Base-by-base conservation (phyloP, 2,888 invertebrate genomes). In the Protonemura montana region DNA sequence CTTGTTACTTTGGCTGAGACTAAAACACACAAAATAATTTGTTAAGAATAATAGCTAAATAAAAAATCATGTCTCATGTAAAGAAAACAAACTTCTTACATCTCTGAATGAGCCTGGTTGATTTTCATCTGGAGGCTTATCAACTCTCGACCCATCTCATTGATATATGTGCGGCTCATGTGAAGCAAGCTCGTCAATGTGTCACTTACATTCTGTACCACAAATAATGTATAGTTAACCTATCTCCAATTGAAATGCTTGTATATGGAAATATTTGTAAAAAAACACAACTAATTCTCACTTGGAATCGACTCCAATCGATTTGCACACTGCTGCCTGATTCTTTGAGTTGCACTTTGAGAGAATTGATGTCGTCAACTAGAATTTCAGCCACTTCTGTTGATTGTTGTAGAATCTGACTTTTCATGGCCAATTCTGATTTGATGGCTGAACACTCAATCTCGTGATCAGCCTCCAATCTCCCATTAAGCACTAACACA, bases 71-170 rank as follows among this genome's bases (percentile, higher is more conserved):
- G 5, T n/a, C n/a, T n/a, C n/a, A n/a, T n/a, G n/a, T 35, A 10
- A 10, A 35, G 35, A 35, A 35, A 35, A 3, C 35, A n/a, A n/a
- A n/a, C 35, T 3, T 35, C 81, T 81, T 81, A 81, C 81, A 29
- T 81, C n/a, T 30, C 81, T 2, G n/a, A 30, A 5, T 81, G 1
- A 2, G 81, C 81, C 6, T 28, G 28, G 28, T 16, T 28, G 6
- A 81, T 78, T 26, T 26, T 26, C 78, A 78, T 81, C 81, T 84
- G 84, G 76, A 29, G 59, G 28, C 0, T 84, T 2, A 84, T 76
- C 84, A 84, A 21, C 28, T 84, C 84, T 76, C 59, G 42, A 7
- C 84, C 84, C 27, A 84, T 26, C 27, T 84, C 84, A 13, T 42
- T 59, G n/a, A 84, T 84, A 29, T 59, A 84, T 21, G 16, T 76